Conservation (phyloP, 2,888 invertebrate genomes). For the Calliopum simillimum region DNA sequence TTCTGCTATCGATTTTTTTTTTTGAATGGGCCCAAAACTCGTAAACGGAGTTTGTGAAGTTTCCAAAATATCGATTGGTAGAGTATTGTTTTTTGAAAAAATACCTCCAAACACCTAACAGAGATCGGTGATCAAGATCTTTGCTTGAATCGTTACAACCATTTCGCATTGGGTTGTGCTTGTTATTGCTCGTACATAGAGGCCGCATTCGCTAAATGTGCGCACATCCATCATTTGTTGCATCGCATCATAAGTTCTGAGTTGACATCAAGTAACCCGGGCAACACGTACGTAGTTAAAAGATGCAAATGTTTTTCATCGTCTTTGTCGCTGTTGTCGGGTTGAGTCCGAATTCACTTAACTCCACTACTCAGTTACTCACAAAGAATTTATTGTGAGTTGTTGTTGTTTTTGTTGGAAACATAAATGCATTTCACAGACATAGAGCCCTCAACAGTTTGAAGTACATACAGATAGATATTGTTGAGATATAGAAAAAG, state of each 20-base stretch:
- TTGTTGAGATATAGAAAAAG: background rate
- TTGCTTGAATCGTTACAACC: no score
- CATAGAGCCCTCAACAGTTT: background rate
- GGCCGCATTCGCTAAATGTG: background rate
- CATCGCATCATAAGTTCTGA: background rate
- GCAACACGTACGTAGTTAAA: background rate
- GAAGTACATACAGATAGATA: background rate
- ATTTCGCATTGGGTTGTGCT: no score
- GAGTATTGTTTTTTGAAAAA: no score
- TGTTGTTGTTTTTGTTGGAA: slow-evolving; percentile 5
- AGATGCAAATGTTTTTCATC: slow-evolving; percentile 2
- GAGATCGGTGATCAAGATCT: no score
- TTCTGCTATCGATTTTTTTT: no score
- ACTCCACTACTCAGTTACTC: background rate
- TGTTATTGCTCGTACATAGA: no score
- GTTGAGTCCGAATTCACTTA: background rate
- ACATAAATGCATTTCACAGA: slow-evolving; percentile 21
- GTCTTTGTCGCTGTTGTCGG: background rate
- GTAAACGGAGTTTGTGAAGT: no score
- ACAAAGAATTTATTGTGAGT: background rate
- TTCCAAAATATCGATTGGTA: no score
- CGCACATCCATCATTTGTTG: slow-evolving; percentile 25
- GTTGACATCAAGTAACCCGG: slow-evolving; percentile 26
- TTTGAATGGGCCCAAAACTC: no score
- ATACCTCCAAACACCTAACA: no score